Evolutionary conservation across 2,888 invertebrate species (phyloP).

Genomic region (Pollenia labialis): DNA sequence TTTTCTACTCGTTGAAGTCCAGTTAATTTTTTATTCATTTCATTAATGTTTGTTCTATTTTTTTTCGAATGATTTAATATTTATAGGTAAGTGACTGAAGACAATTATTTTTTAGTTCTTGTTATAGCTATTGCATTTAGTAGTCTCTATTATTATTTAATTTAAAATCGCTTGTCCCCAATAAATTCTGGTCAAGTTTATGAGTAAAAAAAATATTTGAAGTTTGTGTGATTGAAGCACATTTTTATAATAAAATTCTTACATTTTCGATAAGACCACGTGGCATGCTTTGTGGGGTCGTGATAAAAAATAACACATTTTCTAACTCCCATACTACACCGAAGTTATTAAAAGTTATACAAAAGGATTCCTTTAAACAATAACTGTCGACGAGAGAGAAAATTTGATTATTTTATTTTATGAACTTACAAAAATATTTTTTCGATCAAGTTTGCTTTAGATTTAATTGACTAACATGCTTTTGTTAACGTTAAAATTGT

Average conservation of each 20-base stretch:
- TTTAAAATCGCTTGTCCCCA: not conserved
- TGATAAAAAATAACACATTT: not conserved
- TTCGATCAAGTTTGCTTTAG: too few relatives aligned
- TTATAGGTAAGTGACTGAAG: not conserved
- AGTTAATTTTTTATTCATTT: not conserved
- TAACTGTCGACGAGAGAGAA: too few relatives aligned
- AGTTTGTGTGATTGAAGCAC: conserved; percentile 13
- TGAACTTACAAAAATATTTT: too few relatives aligned
- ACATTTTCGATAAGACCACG: conserved; percentile 1
- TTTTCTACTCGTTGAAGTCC: not conserved
- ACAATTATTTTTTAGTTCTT: conserved; percentile 2
- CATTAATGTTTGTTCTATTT: not conserved
- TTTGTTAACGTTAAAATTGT: too few relatives aligned
- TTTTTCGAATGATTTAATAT: conserved; percentile 14
- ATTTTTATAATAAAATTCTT: conserved; percentile 9
- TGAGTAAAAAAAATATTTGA: conserved; percentile 13
- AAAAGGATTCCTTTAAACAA: too few relatives aligned
- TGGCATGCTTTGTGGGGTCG: not conserved
- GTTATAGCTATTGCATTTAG: not conserved
- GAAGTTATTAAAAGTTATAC: too few relatives aligned
- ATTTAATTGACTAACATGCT: too few relatives aligned
- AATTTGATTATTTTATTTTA: too few relatives aligned
- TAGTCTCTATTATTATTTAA: not conserved
- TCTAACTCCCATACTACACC: not conserved
- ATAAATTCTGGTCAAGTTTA: conserved; percentile 13